phyloP scores from a whole-genome alignment of 2,888 invertebrate genomes.

The Drosophila sordidapex region DNA sequence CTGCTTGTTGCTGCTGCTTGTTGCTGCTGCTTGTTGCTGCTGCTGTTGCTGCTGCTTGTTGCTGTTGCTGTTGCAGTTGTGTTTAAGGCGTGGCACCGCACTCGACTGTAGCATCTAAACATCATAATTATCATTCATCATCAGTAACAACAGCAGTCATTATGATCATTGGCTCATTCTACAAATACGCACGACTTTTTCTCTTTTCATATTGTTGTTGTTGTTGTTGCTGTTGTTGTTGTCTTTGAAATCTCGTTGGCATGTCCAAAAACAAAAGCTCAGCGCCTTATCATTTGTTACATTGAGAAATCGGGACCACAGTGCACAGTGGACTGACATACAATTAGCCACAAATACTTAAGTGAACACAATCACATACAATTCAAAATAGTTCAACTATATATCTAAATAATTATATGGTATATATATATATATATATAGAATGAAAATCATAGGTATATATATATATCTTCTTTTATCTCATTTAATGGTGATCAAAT shows the following conservation, averaged over 20 bases:
- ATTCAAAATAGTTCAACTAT: neutral
- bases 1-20: neutral
- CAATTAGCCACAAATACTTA: neutral
- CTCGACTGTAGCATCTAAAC: conserved; percentile 45
- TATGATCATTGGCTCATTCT: conserved; percentile 44
- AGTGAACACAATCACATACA: neutral
- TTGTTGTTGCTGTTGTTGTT: conserved; percentile 39
- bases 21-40: neutral
- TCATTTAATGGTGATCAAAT: neutral
- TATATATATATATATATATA: neutral
- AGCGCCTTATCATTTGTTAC: conserved; percentile 31
- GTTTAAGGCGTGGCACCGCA: conserved; percentile 56
- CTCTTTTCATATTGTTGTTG: conserved; percentile 23
- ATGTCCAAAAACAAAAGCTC: conserved; percentile 49
- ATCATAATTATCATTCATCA: conserved; percentile 12
- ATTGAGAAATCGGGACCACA: conserved; percentile 52
- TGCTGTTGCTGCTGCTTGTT: neutral
- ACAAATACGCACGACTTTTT: conserved; percentile 55
- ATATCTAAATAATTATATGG: too few species aligned
- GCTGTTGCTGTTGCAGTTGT: neutral
- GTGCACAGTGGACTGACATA: conserved; percentile 28
- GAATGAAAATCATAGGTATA: neutral
- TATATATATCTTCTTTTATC: neutral
- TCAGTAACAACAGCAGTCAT: conserved; percentile 19
- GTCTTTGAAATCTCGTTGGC: conserved; percentile 45